Base-by-base conservation (phyloP, 2,113 vertebrate species). In the Oreocharis arfaki region DNA sequence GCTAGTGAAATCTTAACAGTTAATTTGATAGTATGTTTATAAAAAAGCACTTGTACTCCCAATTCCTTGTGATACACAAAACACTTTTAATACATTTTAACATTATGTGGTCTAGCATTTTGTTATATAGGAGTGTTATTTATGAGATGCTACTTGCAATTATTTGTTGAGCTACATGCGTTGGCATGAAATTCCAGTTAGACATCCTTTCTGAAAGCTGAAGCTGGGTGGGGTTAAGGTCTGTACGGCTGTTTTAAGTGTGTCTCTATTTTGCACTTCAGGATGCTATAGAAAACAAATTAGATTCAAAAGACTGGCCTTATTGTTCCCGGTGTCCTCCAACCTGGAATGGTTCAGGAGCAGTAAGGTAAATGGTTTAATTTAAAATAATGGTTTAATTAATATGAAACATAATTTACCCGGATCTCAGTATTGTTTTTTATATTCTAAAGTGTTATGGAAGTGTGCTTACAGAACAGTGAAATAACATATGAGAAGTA, bases 241-340 rank as follows among this genome's bases (percentile, higher is more conserved):
- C 28, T 83, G 4, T 2, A 1, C 50, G 47, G 16, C 35, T 86
- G 30, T 75, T 90, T 47, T 17, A 95, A 79, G 13, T 75, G 24
- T 35, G 8, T 65, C 13, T 73, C 92, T 73, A 85, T 93, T 95
- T 93, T 89, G 68, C 52, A 23, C 13, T 87, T 42, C 86, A 99
- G 99, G 98, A 99, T 97, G 98, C 98, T 35, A 98, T 99, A 90
- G 99, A 99, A 93, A 99, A 99, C 96, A 99, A 99, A 95, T 96
- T 99, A 88, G 99, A 99, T 93, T 97, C 98, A 53, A 99, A 90
- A 96, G 99, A 99, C 13, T 99, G 99, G 99, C 99, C 99, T 0
- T 99, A 99, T 65, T 98, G 98, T 98, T 99, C 99, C 7, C 98
- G 98, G 76, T 99, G 98, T 91, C 99, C 99, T 55, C 98, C 99